Conservation (phyloP, 2,113 vertebrate genomes). For the Embiotoca jacksoni region DNA sequence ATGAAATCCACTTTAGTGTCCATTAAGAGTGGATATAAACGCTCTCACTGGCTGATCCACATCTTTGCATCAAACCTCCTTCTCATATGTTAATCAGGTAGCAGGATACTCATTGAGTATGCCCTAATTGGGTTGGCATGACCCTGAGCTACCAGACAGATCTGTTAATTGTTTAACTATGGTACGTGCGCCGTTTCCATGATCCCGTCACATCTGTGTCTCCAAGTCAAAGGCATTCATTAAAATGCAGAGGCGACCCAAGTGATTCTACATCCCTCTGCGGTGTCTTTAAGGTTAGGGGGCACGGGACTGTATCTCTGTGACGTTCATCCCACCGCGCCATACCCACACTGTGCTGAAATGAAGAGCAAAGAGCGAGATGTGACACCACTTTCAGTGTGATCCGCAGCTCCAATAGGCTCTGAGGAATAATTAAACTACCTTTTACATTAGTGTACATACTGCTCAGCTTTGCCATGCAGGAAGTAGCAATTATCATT, state of each 20-base stretch:
- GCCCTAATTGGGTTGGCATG: conserved; percentile 35
- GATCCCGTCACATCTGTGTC: conserved; percentile 3
- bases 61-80: conserved; percentile 2
- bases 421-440: conserved; percentile 55
- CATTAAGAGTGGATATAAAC: not conserved
- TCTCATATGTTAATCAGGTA: conserved; percentile 29
- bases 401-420: conserved; percentile 38
- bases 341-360: conserved; percentile 14
- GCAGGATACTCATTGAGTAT: not conserved
- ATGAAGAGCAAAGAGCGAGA: conserved; percentile 8
- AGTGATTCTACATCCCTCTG: conserved; percentile 6
- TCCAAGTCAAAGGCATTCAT: conserved; percentile 35
- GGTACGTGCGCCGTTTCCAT: conserved; percentile 18
- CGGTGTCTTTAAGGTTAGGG: not conserved
- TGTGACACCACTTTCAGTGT: conserved; percentile 34
- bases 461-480: conserved; percentile 47
- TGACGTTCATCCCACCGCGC: conserved; percentile 8
- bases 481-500: conserved; percentile 75
- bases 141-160: conserved; percentile 30
- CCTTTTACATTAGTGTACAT: conserved; percentile 60
- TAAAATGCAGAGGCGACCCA: conserved; percentile 17
- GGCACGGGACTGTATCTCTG: not conserved
- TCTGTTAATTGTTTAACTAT: conserved; percentile 42
- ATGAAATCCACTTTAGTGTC: not conserved
- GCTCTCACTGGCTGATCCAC: not conserved